A percentile compares a stretch with the other conserved stretches of the same genome.
Conservation (phyloP, 1,140 invertebrate genomes). For the Neodiprion pinetum region DNA sequence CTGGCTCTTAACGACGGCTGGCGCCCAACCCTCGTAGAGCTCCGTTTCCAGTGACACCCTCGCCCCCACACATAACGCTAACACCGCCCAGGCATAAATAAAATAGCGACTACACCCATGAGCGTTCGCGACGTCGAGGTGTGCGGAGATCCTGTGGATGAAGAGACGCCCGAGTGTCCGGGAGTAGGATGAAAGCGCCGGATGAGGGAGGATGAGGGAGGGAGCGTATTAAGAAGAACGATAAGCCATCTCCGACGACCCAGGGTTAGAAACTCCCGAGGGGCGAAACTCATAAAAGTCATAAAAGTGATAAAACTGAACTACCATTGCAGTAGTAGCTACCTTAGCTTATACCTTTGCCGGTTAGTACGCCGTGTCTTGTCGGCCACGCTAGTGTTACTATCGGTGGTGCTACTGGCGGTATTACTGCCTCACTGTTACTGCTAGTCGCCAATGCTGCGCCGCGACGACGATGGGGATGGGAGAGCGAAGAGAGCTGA, state of each 20-base stretch:
- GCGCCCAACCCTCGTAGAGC: not conserved
- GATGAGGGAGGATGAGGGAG: not conserved
- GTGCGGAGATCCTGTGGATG: not conserved
- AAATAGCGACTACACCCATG: constrained; percentile 10
- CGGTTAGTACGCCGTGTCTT: not conserved
- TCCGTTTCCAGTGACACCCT: not conserved
- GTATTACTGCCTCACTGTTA: not conserved
- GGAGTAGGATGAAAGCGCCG: constrained; percentile 18
- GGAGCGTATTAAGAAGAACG: constrained; percentile 7
- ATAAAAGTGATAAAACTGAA: constrained; percentile 47
- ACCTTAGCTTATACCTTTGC: not conserved
- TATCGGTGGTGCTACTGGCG: not conserved
- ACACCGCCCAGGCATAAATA: constrained; percentile 16
- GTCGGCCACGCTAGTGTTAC: not conserved
- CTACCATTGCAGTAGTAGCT: not conserved
- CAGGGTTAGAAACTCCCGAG: not conserved
- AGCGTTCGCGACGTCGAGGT: not conserved
- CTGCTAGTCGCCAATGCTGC: not conserved
- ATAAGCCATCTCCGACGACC: constrained; percentile 6
- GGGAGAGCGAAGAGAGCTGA: not conserved
- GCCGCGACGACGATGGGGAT: not conserved
- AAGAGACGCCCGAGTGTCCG: not conserved
- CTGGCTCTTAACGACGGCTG: constrained; percentile 1
- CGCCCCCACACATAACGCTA: not conserved
- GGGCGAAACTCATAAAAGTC: constrained; percentile 44